Evolutionary conservation across 2,797 vertebrate genomes (phyloP), one percentile per base, ranked within the genome.

Genomic region (Semaprochilodus insignis): DNA sequence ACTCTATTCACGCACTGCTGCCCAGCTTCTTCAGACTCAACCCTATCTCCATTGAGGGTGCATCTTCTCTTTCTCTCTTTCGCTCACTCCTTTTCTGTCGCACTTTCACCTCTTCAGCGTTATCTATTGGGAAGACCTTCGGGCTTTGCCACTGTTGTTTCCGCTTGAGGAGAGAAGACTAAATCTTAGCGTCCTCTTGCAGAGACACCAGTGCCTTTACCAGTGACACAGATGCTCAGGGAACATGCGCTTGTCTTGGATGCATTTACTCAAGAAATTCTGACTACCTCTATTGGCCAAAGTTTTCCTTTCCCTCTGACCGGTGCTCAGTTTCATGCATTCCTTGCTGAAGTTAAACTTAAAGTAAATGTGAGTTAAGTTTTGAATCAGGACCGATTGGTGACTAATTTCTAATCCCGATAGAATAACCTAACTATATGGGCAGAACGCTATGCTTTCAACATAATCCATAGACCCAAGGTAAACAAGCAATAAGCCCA

Each of bases 1-100:
- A 54, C 57, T 51, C 16, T 23, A 17, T 82, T 72, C 74, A 81
- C 17, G 31, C 74, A 21, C 75, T 59, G 70, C 59, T 63, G 44
- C 60, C 1, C 60, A 40, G 13, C 23, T 73, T 62, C 81, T 21
- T 66, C 19, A 71, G 31, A 25, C 36, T 63, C 57, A 54, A 44
- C 40, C 15, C 65, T 40, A 51, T 51, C 25, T 62, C 80, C 80
- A 62, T 48, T 48, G 62, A 76, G 54, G 54, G 19, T 60, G 81
- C 27, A 52, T 60, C 27, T 48, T 16, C 67, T 54, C 23, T 77
- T 16, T 21, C 73, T n/a, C 60, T 63, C 36, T 63, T 19, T 23
- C 54, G 17, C 25, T 23, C 52, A 48, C 7, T 40, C 14, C 63
- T 44, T 81, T 70, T 27, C 40, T 25, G 44, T 52, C 25, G 3